These are phyloP conservation scores for Calameuta idolon DNA, from an alignment of 2,888 invertebrate genomes.

Conservation along the genomic window DNA sequence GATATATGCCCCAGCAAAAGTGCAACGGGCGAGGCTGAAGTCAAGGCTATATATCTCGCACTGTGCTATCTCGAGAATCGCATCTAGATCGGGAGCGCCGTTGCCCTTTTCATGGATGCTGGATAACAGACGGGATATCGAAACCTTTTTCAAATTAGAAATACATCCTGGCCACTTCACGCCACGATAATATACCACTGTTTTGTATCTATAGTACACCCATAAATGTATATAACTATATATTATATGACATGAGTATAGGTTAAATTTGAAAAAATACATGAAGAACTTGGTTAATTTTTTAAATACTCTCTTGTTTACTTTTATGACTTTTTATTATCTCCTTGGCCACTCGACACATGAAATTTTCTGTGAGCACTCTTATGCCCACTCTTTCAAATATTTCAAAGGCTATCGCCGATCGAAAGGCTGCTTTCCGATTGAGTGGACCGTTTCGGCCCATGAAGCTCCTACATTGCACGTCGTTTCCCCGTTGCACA, in stretches of 20 bases:
- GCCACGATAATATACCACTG: not conserved
- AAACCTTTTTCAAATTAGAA: constrained; percentile 9
- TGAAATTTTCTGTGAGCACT: not conserved
- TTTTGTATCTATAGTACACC: too few species aligned
- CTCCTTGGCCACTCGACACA: not conserved
- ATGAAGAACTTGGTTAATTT: not conserved
- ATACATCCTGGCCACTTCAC: not conserved
- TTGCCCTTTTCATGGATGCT: not conserved
- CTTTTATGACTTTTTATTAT: not conserved
- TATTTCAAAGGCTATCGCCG: constrained; percentile 20
- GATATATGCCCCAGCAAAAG: not conserved
- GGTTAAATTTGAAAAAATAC: not conserved
- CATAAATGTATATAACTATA: not conserved
- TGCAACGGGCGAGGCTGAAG: constrained; percentile 4
- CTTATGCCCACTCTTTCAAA: not conserved
- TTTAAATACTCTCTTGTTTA: not conserved
- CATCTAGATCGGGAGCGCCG: not conserved
- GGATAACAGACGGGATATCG: not conserved
- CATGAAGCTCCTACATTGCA: constrained; percentile 35
- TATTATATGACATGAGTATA: not conserved
- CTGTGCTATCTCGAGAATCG: not conserved
- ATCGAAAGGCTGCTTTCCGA: constrained; percentile 38
- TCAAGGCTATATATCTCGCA: not conserved
- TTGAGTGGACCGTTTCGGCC: constrained; percentile 42
- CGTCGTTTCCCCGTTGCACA: constrained; percentile 16